These are phyloP conservation scores for Cisticola juncidis DNA, from an alignment of 2,113 vertebrate species.

Conservation along the genomic window DNA sequence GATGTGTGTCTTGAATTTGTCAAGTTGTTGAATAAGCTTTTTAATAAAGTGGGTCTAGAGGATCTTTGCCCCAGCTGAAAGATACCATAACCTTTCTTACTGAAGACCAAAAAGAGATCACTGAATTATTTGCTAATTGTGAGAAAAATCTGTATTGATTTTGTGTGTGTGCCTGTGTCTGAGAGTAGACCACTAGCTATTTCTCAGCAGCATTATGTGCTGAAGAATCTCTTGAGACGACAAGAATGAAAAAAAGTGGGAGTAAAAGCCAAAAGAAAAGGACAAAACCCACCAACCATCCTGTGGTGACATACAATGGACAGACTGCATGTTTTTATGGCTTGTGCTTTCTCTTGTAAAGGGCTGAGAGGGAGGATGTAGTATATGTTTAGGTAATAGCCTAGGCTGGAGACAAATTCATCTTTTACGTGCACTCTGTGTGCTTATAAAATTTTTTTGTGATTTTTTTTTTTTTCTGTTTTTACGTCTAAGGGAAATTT, in stretches of 20 bases:
- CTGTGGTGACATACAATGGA: background rate
- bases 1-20: slow-evolving; percentile 31
- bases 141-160: slow-evolving; percentile 77
- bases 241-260: background rate
- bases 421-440: background rate
- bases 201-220: slow-evolving; percentile 48
- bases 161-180: background rate
- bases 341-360: background rate
- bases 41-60: slow-evolving; percentile 37
- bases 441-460: background rate
- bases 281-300: background rate
- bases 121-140: slow-evolving; percentile 82
- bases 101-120: slow-evolving; percentile 52
- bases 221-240: slow-evolving; percentile 44
- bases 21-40: slow-evolving; percentile 28
- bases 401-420: background rate
- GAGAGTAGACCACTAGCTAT: slow-evolving; percentile 51
- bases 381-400: background rate
- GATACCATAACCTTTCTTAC: background rate
- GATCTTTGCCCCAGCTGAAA: background rate
- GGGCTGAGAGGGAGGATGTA: background rate
- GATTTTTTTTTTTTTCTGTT: background rate
- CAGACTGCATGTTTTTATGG: background rate
- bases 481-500: background rate
- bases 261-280: background rate